Conservation (phyloP, 2,113 vertebrate species). For the Chloroceryle aenea region DNA sequence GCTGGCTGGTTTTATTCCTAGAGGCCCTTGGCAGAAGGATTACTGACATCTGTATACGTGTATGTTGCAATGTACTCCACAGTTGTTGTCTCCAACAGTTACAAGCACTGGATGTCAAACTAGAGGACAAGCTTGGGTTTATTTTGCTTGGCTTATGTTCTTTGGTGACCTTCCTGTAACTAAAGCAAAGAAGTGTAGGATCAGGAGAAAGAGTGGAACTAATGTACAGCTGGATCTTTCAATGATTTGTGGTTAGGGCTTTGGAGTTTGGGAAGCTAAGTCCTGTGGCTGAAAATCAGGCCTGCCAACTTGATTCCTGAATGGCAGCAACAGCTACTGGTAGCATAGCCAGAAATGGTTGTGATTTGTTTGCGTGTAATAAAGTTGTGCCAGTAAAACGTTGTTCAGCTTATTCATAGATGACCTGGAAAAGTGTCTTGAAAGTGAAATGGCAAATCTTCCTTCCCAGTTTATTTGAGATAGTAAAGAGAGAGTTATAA, state of each 20-base stretch:
- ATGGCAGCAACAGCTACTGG: not conserved
- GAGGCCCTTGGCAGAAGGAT: not conserved
- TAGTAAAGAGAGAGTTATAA: not conserved
- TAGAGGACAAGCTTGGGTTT: not conserved
- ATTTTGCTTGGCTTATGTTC: not conserved
- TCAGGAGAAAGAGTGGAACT: not conserved
- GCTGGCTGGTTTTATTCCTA: not conserved
- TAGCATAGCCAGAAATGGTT: not conserved
- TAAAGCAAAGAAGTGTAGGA: not conserved
- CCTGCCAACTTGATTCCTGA: not conserved
- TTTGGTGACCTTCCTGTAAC: not conserved
- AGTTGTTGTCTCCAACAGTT: not conserved
- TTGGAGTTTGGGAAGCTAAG: not conserved
- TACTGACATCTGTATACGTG: not conserved
- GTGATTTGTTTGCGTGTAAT: not conserved
- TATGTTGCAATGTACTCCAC: not conserved
- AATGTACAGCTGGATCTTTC: not conserved
- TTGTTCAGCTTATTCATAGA: not conserved
- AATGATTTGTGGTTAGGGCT: not conserved
- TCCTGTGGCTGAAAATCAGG: not conserved
- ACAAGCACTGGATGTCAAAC: not conserved
- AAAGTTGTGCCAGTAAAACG: not conserved
- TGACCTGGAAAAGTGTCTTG: not conserved
- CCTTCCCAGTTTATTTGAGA: not conserved
- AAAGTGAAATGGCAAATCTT: not conserved